phyloP scores from a whole-genome alignment of 2,113 vertebrate genomes.

The Crotalus viridis region DNA sequence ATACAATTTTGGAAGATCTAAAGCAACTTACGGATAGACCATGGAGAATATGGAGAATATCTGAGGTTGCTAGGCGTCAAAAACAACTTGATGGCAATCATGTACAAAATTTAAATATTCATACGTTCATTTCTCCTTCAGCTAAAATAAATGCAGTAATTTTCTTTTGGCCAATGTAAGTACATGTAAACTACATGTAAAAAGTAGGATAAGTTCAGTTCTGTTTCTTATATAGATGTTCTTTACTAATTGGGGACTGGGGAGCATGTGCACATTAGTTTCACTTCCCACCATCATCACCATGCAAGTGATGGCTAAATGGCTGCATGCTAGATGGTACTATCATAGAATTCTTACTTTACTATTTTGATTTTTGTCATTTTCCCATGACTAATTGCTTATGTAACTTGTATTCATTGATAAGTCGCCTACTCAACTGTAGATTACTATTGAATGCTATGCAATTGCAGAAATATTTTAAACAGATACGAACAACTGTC shows the following conservation, averaged over 20 bases:
- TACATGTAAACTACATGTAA: not conserved
- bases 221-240: not conserved
- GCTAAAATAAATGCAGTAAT: not conserved
- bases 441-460: not conserved
- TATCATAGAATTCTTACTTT: not conserved
- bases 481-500: not conserved
- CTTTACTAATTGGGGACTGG: not conserved
- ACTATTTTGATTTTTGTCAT: not conserved
- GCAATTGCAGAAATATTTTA: not conserved
- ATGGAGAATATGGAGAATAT: not conserved
- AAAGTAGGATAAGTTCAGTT: not conserved
- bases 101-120: not conserved
- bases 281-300: not conserved
- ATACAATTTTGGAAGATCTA: not conserved
- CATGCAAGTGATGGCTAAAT: not conserved
- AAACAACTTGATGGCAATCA: not conserved
- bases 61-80: not conserved
- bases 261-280: not conserved
- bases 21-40: not conserved
- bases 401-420: not conserved
- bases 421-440: not conserved
- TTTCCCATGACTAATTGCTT: not conserved
- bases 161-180: not conserved
- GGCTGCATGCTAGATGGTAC: not conserved
- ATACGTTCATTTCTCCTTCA: not conserved